phyloP scores from a whole-genome alignment of 1,140 invertebrate species.

The Kradibia gibbosae region DNA sequence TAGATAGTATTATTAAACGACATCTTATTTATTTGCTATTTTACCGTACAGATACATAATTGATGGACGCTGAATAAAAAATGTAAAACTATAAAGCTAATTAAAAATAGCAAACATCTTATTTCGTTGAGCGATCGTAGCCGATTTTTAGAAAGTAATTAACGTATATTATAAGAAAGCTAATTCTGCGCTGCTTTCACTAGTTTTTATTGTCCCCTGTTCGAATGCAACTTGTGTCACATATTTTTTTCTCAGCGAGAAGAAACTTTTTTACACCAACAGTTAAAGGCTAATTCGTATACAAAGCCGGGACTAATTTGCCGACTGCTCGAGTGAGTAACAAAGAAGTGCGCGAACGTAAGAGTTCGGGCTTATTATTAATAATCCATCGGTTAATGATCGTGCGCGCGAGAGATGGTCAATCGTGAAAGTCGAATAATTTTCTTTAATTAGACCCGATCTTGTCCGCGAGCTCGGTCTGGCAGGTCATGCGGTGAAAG shows the following conservation, averaged over 20 bases:
- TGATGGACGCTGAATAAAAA: too few relatives aligned
- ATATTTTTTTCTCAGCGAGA: background rate
- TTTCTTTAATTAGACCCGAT: constrained; percentile 2
- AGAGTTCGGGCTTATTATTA: background rate
- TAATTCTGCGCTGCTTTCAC: background rate
- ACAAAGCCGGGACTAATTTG: too few relatives aligned
- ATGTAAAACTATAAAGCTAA: background rate
- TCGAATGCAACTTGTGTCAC: background rate
- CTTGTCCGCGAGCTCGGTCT: background rate
- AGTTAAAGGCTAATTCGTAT: background rate
- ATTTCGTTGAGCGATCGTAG: background rate
- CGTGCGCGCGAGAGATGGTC: background rate
- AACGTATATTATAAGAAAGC: background rate
- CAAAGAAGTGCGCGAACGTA: background rate
- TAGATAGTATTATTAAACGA: too few relatives aligned
- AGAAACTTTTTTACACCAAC: background rate
- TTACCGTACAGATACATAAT: too few relatives aligned
- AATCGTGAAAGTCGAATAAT: constrained; percentile 6
- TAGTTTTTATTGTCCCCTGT: background rate
- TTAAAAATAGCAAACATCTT: background rate
- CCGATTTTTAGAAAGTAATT: background rate
- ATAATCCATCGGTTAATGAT: background rate
- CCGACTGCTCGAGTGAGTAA: background rate
- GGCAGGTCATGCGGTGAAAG: background rate
- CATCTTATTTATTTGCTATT: too few relatives aligned